Base-by-base conservation (phyloP, 2,797 vertebrate genomes). In the Eulemur rubriventer region DNA sequence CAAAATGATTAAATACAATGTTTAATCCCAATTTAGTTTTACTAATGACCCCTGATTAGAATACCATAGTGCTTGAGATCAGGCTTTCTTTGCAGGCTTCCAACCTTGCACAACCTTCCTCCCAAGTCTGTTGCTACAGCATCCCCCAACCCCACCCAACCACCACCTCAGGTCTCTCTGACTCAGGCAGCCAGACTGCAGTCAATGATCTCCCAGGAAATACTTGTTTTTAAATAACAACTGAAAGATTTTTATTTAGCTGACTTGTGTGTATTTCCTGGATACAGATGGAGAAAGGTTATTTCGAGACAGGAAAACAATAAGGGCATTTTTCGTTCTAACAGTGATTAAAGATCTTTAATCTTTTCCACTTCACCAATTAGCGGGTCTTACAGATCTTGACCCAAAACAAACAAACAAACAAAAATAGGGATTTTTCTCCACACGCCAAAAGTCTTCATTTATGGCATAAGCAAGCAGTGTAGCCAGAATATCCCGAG, bases 261-360 rank as follows among this genome's bases (percentile, higher is more conserved):
- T 95, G 73, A 80, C n/a, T 75, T 96, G 43, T 87, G 67, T 86
- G n/a, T 80, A 30, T 85, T 97, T 84, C 79, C 88, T 94, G 55
- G 63, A 65, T 30, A 92, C 12, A 55, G 41, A 88, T 83, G 50
- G 61, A 67, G 73, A 96, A 95, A 89, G 18, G 38, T 90, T 79
- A 88, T 76, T 96, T 96, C 88, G 80, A 97, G 78, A 82, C 28
- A 80, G 73, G n/a, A 94, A 97, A 96, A 89, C 69, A 93, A 82
- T 92, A 86, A 79, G 18, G 35, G 61, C 28, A 48, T 72, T 96
- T 97, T 96, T 96, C 88, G 95, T 94, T 95, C 59, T 88, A 93
- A 79, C 20, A 61, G 43, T 92, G 59, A 97, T 86, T 96, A 83
- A 95, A 92, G 57, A 92, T 92, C 17, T 17, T 78, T 85, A 80